Base-by-base conservation (phyloP, 64 coral and sea anemone genomes). In the Pachyseris speciosa region DNA sequence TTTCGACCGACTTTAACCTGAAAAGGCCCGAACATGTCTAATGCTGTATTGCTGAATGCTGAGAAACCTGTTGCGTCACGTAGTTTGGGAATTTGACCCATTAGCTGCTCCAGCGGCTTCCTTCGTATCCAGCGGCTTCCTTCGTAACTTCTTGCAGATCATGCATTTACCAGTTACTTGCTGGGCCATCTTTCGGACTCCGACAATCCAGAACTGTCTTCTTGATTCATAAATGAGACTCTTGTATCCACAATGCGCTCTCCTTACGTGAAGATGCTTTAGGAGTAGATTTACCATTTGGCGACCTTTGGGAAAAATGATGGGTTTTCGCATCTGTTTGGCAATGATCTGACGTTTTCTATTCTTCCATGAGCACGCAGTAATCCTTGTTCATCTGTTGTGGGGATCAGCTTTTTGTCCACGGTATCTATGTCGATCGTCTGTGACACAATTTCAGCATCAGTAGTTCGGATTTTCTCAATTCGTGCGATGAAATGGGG, bases 161-260 rank as follows among this genome's bases (percentile, higher is more conserved):
- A n/a, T n/a, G n/a, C 58, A 61, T 61, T 61, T 61, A 61, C 58
- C 7, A 6, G 58, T 61, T 24, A 61, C 20, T 61, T 61, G 58
- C 19, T 61, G 20, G 58, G 19, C 58, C 19, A 61, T 61, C 4
- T 61, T 61, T n/a, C n/a, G n/a, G n/a, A n/a, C n/a, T n/a, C n/a
- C n/a, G n/a, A n/a, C n/a, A n/a, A n/a, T n/a, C n/a, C n/a, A n/a
- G n/a, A n/a, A n/a, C n/a, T n/a, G n/a, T n/a, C n/a, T n/a, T n/a
- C n/a, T n/a, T n/a, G n/a, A 78, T 44, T 78, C 75, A 26, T 78
- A 49, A 2, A 78, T 50, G 34, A 78, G 43, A 19, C 75, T 78
- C 50, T 78, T 78, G 48, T 51, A 78, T 4, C 75, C 75, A 5
- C 75, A 78, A 53, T 50, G 75, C 3, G 27, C 43, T 37, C 33